Evolutionary conservation across 1,140 invertebrate genomes (phyloP).

Genomic region (Penaeus chinensis): DNA sequence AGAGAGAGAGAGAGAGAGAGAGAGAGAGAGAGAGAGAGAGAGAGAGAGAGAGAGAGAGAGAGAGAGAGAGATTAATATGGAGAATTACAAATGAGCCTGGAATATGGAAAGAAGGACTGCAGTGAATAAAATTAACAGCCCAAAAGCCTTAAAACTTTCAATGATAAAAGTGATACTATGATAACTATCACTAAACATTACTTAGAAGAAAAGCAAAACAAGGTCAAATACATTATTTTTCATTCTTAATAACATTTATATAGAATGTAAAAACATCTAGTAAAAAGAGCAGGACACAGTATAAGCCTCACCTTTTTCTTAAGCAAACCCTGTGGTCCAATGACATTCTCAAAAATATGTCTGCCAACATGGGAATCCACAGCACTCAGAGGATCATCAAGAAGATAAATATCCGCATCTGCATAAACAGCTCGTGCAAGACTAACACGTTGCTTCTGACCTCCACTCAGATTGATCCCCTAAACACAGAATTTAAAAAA

Average conservation of each 20-base stretch:
- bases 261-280: slow-evolving; percentile 20
- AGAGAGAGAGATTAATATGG: too few relatives aligned
- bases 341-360: slow-evolving; percentile 69
- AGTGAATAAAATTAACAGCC: too few relatives aligned
- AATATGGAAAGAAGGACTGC: too few relatives aligned
- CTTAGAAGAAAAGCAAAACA: too few relatives aligned
- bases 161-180: too few relatives aligned
- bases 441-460: slow-evolving; percentile 95
- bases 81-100: too few relatives aligned
- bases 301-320: slow-evolving; percentile 64
- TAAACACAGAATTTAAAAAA: slow-evolving; percentile 25
- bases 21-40: too few relatives aligned
- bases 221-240: too few relatives aligned
- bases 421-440: slow-evolving; percentile 93
- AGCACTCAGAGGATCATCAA: slow-evolving; percentile 96
- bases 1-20: too few relatives aligned
- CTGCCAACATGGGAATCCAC: slow-evolving; percentile 69
- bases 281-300: background rate
- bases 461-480: slow-evolving; percentile 95
- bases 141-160: too few relatives aligned
- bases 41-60: too few relatives aligned
- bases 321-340: slow-evolving; percentile 67
- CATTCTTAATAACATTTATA: background rate
- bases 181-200: too few relatives aligned
- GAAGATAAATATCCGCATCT: slow-evolving; percentile 88